Conservation (phyloP, 2,113 vertebrate species). For the Psilopsiagon aymara region DNA sequence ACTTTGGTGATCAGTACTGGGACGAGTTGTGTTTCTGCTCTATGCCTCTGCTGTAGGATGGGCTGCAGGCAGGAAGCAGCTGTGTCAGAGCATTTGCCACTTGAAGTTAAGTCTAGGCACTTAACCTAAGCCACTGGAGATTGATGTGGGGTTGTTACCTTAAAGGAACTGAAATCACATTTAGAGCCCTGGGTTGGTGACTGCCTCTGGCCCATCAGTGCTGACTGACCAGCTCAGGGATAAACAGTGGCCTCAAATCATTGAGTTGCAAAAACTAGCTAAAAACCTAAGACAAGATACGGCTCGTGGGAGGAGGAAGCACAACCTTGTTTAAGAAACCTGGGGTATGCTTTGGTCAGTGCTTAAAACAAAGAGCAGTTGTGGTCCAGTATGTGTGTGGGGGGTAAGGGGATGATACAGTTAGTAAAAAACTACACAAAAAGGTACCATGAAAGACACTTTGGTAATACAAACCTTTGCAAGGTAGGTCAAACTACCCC, state of each 20-base stretch:
- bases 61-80: background rate
- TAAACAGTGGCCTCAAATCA: background rate
- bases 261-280: background rate
- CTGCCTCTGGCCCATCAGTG: background rate
- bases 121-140: background rate
- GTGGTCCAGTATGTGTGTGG: background rate
- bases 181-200: background rate
- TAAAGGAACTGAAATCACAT: too few species aligned
- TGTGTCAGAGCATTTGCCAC: rapidly evolving
- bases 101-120: background rate
- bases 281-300: rapidly evolving
- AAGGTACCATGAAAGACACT: rapidly evolving
- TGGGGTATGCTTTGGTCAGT: background rate
- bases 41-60: background rate
- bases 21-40: background rate
- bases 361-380: background rate
- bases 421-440: background rate
- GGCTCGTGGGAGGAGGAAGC: background rate
- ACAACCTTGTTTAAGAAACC: background rate
- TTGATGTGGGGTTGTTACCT: too few species aligned
- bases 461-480: background rate
- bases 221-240: background rate
- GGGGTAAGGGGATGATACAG: too few species aligned
- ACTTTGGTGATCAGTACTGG: background rate
- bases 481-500: background rate